A percentile compares a stretch with the other conserved stretches of the same genome.
These are phyloP conservation scores for Chlorodrepanis virens DNA, from an alignment of 2,113 vertebrate genomes.

Conservation along the genomic window DNA sequence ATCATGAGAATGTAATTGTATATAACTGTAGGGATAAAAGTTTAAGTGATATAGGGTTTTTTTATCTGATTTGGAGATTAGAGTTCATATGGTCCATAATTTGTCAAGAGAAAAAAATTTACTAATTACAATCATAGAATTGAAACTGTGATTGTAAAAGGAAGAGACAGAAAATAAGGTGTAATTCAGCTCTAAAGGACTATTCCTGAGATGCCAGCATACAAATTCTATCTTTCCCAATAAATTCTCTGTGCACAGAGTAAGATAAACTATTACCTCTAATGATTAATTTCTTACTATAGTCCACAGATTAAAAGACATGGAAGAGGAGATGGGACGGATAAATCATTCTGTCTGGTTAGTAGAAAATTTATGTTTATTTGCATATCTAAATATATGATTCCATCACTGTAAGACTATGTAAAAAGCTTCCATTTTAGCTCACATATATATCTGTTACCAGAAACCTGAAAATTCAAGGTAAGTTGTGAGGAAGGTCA, in stretches of 20 bases:
- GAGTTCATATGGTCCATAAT: neutral
- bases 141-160: neutral
- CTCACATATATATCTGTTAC: neutral
- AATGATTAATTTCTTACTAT: neutral
- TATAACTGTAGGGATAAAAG: neutral
- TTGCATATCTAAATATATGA: conserved; percentile 18
- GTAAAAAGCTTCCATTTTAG: neutral
- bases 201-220: neutral
- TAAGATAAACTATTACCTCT: neutral
- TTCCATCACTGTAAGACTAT: neutral
- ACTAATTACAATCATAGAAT: neutral
- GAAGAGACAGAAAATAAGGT: neutral
- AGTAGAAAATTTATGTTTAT: neutral
- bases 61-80: neutral
- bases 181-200: neutral
- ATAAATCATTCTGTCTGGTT: neutral
- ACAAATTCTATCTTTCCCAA: neutral
- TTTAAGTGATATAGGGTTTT: neutral
- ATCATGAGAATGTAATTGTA: neutral
- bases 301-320: neutral
- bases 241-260: neutral
- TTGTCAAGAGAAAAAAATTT: neutral
- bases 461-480: neutral
- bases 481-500: neutral
- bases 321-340: neutral